phyloP scores from a whole-genome alignment of 1,140 invertebrate genomes.

The Atta texana region DNA sequence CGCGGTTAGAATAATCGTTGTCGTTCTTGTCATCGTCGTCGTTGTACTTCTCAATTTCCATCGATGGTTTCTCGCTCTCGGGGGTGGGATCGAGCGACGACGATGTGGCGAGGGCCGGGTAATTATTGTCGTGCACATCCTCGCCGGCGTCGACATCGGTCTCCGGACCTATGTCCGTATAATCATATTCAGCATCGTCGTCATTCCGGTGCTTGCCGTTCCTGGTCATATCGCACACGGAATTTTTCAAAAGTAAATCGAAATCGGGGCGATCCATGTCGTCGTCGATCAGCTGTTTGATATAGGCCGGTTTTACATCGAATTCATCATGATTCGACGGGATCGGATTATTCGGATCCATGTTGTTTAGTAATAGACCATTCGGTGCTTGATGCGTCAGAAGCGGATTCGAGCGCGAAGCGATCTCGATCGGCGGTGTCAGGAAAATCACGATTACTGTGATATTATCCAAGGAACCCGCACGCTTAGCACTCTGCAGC shows the following conservation, averaged over 20 bases:
- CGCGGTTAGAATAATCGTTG: constrained; percentile 13
- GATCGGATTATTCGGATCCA: constrained; percentile 76
- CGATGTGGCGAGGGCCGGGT: neutral
- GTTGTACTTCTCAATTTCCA: constrained; percentile 87
- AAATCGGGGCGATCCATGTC: neutral
- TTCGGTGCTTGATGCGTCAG: constrained; percentile 70
- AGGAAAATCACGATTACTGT: constrained; percentile 95
- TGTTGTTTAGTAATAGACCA: constrained; percentile 72
- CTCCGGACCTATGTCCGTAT: constrained; percentile 88
- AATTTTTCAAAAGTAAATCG: constrained; percentile 44
- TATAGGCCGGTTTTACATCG: constrained; percentile 62
- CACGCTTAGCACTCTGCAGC: constrained; percentile 90
- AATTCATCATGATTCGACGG: constrained; percentile 71
- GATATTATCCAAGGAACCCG: constrained; percentile 94
- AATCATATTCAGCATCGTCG: constrained; percentile 86
- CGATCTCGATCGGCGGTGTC: constrained; percentile 90
- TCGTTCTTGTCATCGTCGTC: constrained; percentile 81
- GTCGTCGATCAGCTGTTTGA: constrained; percentile 63
- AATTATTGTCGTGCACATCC: constrained; percentile 76
- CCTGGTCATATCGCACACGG: constrained; percentile 78
- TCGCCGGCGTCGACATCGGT: constrained; percentile 88
- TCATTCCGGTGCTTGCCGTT: constrained; percentile 83
- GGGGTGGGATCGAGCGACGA: constrained; percentile 1
- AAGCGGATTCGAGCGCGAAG: constrained; percentile 81
- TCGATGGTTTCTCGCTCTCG: constrained; percentile 55